Conservation (phyloP, 2,888 invertebrate species). For the Euclidia mi region DNA sequence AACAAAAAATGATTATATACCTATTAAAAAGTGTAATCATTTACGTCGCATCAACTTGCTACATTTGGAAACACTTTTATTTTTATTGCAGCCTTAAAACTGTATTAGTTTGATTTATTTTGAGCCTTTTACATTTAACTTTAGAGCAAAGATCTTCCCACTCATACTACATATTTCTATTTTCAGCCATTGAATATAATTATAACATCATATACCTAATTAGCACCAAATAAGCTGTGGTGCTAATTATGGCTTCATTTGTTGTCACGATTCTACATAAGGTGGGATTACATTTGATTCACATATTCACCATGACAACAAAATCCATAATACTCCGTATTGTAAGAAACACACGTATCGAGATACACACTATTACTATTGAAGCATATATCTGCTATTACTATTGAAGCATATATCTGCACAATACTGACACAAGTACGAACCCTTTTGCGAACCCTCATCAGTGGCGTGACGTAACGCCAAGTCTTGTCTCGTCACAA, state of each 20-base stretch:
- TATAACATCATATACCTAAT: background rate
- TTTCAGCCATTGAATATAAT: too few relatives aligned
- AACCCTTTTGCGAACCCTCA: slow-evolving; percentile 44
- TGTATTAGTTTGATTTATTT: too few relatives aligned
- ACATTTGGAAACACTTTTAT: too few relatives aligned
- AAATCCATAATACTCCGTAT: background rate
- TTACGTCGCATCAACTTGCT: too few relatives aligned
- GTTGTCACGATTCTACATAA: too few relatives aligned
- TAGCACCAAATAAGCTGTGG: background rate
- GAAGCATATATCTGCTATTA: too few relatives aligned
- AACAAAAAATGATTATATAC: too few relatives aligned
- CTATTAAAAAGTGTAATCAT: too few relatives aligned
- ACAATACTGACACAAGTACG: slow-evolving; percentile 11
- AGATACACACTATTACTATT: background rate
- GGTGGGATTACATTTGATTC: background rate
- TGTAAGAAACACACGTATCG: background rate
- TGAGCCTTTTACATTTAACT: too few relatives aligned
- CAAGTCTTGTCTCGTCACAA: slow-evolving; percentile 40
- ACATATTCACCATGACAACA: background rate
- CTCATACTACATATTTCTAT: too few relatives aligned
- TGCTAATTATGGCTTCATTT: background rate
- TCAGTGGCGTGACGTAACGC: slow-evolving; percentile 39
- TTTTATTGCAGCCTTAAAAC: too few relatives aligned
- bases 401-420: background rate
- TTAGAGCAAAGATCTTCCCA: too few relatives aligned